Conservation (phyloP, 2,888 invertebrate genomes). For the Seira ritae region DNA sequence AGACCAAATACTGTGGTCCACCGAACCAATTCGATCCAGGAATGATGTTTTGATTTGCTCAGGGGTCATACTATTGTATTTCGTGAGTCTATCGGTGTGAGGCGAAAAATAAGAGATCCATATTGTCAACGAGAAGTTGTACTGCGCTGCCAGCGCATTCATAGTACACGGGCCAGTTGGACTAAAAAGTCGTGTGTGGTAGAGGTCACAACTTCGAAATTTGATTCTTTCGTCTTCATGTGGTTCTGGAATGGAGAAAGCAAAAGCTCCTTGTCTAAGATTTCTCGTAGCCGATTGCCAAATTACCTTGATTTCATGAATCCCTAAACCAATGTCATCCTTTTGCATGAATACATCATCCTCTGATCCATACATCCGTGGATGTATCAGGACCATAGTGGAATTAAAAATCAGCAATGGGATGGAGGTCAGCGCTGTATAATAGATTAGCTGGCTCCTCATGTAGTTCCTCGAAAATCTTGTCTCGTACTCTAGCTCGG, state of each 20-base stretch:
- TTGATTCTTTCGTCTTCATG: no score
- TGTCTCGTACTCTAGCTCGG: background rate
- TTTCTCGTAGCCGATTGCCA: no score
- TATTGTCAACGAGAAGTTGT: background rate
- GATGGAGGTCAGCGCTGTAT: background rate
- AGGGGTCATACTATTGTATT: background rate
- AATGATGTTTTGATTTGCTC: background rate
- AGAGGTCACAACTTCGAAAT: background rate
- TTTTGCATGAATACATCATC: no score
- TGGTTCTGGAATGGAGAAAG: no score
- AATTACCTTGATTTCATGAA: no score
- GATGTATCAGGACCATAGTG: background rate
- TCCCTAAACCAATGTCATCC: no score
- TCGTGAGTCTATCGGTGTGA: background rate
- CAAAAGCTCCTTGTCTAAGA: no score
- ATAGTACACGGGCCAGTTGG: background rate
- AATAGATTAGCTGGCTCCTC: background rate
- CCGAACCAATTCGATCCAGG: background rate
- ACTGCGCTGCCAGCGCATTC: background rate
- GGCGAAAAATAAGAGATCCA: no score
- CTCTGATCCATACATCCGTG: background rate
- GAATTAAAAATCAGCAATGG: background rate
- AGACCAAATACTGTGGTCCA: conserved; percentile 16
- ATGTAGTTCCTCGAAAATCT: background rate
- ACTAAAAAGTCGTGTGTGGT: background rate